Conservation (phyloP, 2,797 vertebrate species). For the Cirrhinus mrigala region DNA sequence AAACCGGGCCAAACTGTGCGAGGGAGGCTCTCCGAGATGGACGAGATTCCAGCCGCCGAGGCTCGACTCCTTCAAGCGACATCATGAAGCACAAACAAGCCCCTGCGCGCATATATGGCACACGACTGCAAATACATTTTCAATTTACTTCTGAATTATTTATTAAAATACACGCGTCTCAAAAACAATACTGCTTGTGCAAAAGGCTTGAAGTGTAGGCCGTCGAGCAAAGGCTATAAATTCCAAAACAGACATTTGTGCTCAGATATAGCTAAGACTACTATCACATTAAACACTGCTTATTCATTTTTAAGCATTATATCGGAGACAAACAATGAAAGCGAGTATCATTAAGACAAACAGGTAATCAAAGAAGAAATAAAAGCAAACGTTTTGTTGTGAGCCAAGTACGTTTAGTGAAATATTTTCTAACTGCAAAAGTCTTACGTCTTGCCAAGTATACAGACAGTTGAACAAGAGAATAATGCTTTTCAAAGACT, state of each 20-base stretch:
- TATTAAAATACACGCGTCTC: neutral
- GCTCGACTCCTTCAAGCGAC: neutral
- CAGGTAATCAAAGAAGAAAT: neutral
- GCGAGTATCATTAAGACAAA: neutral
- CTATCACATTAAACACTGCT: neutral
- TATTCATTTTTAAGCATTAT: neutral
- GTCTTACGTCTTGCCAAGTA: neutral
- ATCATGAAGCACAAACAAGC: slow-evolving; percentile 3
- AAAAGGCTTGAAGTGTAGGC: neutral
- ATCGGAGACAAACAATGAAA: neutral
- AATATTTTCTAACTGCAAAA: neutral
- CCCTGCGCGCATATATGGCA: neutral
- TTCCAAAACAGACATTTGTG: neutral
- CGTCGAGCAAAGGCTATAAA: neutral
- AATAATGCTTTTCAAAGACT: neutral
- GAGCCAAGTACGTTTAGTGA: neutral
- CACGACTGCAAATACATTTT: neutral
- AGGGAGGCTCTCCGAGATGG: neutral
- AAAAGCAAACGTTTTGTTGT: neutral
- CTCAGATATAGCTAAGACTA: neutral
- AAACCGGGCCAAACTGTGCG: neutral
- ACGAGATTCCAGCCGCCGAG: neutral
- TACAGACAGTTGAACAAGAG: neutral
- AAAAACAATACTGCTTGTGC: neutral
- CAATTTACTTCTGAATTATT: neutral